These are phyloP conservation scores for Rhinoderma darwinii DNA, from an alignment of 2,113 vertebrate genomes.

Conservation along the genomic window DNA sequence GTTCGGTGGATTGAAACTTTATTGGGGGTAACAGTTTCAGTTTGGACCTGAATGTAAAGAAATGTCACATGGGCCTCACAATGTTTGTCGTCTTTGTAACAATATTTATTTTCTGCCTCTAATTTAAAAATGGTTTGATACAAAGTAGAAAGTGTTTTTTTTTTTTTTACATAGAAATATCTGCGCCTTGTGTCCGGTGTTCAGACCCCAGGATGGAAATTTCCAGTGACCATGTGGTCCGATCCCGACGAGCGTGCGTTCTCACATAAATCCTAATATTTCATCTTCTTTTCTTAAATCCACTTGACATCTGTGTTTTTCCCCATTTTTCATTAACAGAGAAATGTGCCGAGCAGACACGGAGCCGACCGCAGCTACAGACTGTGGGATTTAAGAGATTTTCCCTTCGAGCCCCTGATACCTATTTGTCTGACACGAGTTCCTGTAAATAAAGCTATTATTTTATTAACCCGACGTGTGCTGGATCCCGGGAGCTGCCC, in stretches of 20 bases:
- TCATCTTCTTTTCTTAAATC: neutral
- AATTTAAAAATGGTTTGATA: too few relatives aligned
- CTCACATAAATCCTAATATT: neutral
- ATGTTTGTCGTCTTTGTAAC: too few relatives aligned
- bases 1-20: too few relatives aligned
- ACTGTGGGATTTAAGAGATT: conserved; percentile 19
- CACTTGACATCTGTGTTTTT: neutral
- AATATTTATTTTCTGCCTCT: too few relatives aligned
- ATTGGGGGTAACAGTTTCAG: too few relatives aligned
- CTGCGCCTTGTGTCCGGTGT: neutral
- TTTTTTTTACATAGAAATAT: too few relatives aligned
- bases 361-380: neutral
- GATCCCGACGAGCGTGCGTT: neutral
- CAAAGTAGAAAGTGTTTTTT: too few relatives aligned
- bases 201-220: neutral
- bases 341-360: neutral
- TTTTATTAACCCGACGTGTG: neutral
- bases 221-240: neutral
- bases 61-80: too few relatives aligned
- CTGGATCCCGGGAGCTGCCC: too few relatives aligned
- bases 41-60: too few relatives aligned
- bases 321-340: neutral
- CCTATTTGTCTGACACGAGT: conserved; percentile 13
- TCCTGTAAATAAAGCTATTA: conserved; percentile 26
- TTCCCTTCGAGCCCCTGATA: neutral